Base-by-base conservation (phyloP, 2,113 vertebrate genomes). In the Corythornis vintsioides region DNA sequence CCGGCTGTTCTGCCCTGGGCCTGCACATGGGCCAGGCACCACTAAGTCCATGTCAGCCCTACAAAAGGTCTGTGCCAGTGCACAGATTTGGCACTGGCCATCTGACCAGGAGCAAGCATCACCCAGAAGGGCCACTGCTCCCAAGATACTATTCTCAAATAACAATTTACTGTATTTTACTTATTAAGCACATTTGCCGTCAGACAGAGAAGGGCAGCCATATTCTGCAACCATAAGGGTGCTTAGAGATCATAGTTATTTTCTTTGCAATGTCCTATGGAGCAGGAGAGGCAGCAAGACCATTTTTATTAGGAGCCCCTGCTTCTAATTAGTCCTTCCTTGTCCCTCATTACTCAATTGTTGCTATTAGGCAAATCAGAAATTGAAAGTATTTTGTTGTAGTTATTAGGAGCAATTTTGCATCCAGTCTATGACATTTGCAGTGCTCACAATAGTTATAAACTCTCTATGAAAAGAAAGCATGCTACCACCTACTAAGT, bases 401-500 rank as follows among this genome's bases (percentile, higher is more conserved):
- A 74, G 40, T 52, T 90, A 83, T 67, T 73, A 91, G 85, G 88
- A 97, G 83, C 86, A 95, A 86, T 71, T 94, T 70, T 93, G 82
- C 79, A 87, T 74, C 60, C 88, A 78, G 79, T 87, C 63, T 74
- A 59, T 31, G 61, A 93, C 77, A 89, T 84, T 53, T 92, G 90
- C 71, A 72, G 76, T 79, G 89, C 77, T 93, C 87, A 86, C 91
- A 85, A 92, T 25, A 83, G 75, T 64, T 60, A 93, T 92, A 91
- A 91, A 83, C 87, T 76, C 67, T 76, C 92, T 88, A 91, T 96
- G 83, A 93, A 94, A 93, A 92, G 90, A 92, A 96, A 96, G 88
- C 16, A 66, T 94, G 89, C 94, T 86, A 85, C 81, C 90, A 94
- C 56, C 89, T 81, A 55, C 61, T 78, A 94, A 94, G 91, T 90